Percentiles rank a stretch among this genome's conserved stretches.
Evolutionary conservation across 2,888 invertebrate genomes (phyloP).

Genomic region (Conus canariensis): DNA sequence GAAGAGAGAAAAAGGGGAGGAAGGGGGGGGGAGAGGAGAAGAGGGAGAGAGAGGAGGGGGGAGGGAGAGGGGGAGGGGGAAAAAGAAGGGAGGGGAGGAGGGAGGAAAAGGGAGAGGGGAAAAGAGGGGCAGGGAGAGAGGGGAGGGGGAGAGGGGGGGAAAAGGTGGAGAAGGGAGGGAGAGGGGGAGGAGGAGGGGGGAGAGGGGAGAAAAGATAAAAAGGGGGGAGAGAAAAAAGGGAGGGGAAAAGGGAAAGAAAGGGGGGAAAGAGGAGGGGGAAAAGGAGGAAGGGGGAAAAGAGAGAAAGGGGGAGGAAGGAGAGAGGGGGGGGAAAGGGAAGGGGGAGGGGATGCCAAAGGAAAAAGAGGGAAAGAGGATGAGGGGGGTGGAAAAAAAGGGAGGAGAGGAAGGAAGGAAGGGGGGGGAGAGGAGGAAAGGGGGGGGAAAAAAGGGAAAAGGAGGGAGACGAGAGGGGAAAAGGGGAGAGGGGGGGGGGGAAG

Average conservation of each 20-base stretch:
- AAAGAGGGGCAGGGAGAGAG: not conserved
- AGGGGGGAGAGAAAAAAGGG: not conserved
- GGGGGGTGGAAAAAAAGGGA: not conserved
- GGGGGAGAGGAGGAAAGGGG: not conserved
- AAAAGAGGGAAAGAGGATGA: not conserved
- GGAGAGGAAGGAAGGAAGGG: not conserved
- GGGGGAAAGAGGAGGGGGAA: not conserved
- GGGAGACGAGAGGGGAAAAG: not conserved
- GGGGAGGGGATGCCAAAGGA: not conserved
- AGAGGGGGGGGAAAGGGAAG: not conserved
- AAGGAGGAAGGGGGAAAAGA: not conserved
- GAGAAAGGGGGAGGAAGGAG: not conserved
- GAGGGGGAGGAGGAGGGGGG: not conserved
- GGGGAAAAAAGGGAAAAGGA: not conserved
- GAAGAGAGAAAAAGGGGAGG: not conserved
- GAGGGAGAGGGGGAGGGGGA: not conserved
- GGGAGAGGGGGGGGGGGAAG: not conserved
- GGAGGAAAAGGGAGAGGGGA: too few relatives aligned
- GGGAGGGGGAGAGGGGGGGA: not conserved
- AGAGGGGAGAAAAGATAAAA: not conserved
- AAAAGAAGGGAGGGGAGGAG: too few relatives aligned
- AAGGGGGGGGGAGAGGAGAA: not conserved
- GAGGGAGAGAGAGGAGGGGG: not conserved
- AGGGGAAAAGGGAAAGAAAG: not conserved
- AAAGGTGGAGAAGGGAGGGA: not conserved